phyloP scores from a whole-genome alignment of 2,113 vertebrate species.

The Anser brachyrhynchus region DNA sequence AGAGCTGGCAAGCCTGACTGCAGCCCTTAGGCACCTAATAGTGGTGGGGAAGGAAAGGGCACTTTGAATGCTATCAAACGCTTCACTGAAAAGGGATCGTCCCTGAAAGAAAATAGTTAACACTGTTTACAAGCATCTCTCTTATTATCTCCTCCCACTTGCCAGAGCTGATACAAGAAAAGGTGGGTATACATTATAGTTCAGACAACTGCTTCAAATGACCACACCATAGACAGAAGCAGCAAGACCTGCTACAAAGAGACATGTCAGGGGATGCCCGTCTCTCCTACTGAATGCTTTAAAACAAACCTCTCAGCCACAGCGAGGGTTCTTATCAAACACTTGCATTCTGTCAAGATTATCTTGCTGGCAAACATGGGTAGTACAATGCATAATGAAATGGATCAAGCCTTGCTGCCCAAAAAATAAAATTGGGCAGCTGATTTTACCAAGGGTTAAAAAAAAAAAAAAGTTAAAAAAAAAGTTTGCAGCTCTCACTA shows the following conservation, averaged over 20 bases:
- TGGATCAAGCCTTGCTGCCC: background rate
- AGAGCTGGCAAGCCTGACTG: accelerated
- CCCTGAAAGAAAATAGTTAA: background rate
- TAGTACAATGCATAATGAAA: background rate
- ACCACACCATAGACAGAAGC: background rate
- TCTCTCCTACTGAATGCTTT: background rate
- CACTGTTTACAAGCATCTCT: background rate
- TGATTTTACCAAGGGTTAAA: background rate
- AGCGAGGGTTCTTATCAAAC: background rate
- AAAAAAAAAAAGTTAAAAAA: background rate
- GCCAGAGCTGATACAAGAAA: background rate
- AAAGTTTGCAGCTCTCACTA: background rate
- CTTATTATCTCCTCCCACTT: background rate
- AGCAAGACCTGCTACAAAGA: background rate
- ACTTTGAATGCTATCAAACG: background rate
- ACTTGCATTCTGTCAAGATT: background rate
- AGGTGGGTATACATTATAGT: background rate
- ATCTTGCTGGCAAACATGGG: background rate
- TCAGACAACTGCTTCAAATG: background rate
- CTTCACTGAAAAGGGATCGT: background rate
- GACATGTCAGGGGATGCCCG: background rate
- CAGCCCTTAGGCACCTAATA: accelerated
- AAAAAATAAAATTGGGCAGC: background rate
- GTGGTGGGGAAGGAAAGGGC: background rate
- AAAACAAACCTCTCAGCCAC: background rate